Conservation (phyloP, 2,888 invertebrate genomes). For the Chirona hameri region DNA sequence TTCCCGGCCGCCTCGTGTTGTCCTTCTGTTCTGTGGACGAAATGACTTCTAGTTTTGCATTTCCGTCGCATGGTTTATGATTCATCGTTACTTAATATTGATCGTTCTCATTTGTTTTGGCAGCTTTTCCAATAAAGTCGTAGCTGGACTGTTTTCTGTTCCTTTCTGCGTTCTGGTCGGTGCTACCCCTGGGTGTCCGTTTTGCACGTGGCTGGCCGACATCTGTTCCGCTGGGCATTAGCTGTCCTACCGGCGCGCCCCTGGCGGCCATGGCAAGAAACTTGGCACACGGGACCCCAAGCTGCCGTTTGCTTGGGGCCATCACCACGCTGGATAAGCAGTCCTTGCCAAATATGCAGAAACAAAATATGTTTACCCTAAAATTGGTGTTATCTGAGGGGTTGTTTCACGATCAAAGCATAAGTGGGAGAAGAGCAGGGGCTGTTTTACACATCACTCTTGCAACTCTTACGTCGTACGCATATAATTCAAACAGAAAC, state of each 20-base stretch:
- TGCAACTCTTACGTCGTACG: too few species aligned
- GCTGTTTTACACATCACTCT: too few species aligned
- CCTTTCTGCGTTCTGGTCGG: neutral
- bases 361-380: too few species aligned
- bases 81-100: neutral
- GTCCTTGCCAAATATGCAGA: too few species aligned
- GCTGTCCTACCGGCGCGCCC: neutral
- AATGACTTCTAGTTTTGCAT: neutral
- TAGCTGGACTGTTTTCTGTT: neutral
- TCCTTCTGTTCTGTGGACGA: neutral
- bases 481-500: too few species aligned
- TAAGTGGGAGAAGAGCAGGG: too few species aligned
- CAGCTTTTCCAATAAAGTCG: slow-evolving; percentile 7
- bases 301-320: neutral
- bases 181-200: neutral
- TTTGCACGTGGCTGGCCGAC: neutral
- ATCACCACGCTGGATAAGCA: neutral
- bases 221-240: neutral
- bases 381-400: too few species aligned
- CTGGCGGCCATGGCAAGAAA: neutral
- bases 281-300: neutral
- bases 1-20: neutral
- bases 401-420: too few species aligned
- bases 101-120: slow-evolving; percentile 2
- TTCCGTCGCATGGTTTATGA: neutral